Evolutionary conservation across 92 coral and sea anemone genomes (phyloP), one percentile per base, ranked within the genome.

Genomic region (Metridium senile): DNA sequence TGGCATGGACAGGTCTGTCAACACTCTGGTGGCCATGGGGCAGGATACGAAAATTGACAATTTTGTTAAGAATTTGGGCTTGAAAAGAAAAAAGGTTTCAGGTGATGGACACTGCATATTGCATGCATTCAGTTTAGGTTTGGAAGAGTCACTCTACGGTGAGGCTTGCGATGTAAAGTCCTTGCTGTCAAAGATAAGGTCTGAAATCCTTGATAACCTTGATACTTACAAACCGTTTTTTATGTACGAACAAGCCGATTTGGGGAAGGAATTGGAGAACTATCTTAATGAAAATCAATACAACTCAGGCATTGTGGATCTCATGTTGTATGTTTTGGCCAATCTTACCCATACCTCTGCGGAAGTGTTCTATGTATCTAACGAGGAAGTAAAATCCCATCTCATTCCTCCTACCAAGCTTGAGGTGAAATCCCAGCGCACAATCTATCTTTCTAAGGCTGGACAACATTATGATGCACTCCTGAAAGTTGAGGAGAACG

Each of bases 61-160:
- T 52, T 63, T n/a, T 29, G 68, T 81, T 1, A 63, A 28, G n/a
- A 65, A 64, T 30, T 64, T 81, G 74, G 86, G 86, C 27, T 62
- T 71, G 58, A 58, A 53, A 51, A 62, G 86, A 28, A 75, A 73
- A 52, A 64, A 54, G 19, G 86, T 81, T 54, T 66, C 54, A 1
- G 86, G 52, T n/a, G 86, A 81, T 81, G 86, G 86, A n/a, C 86
- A 81, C 31, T 80, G 85, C 62, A 80, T 80, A 0, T 33, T 80
- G 21, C 56, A 80, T 59, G 61, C 85, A 30, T 71, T 80, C 32
- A 0, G 9, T 61, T 57, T 70, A 2, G 69, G 78, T 2, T 64
- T 80, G 46, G 0, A 80, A 9, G 85, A 80, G 31, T 0, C 43
- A 1, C 9, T 59, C 58, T 66, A 2, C 61, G 28, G 49, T 18